Percentiles rank a stretch among this genome's conserved stretches.
phyloP scores from a whole-genome alignment of 1,140 invertebrate species.

The Microplitis demolitor region DNA sequence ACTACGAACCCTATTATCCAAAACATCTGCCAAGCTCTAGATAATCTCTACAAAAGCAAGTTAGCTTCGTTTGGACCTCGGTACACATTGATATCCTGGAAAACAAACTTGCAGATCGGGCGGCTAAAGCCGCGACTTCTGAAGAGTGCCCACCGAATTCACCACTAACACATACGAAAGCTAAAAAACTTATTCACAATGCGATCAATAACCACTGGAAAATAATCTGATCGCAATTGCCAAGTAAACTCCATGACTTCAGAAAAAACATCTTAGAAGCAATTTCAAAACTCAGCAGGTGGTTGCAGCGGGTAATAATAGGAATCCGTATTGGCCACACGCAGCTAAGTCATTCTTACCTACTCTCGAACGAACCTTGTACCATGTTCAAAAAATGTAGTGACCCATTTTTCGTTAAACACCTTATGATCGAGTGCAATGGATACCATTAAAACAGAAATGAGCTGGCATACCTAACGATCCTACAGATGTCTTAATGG shows the following conservation, averaged over 20 bases:
- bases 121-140: conserved; percentile 7
- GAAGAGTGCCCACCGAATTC: background rate
- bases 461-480: too few relatives aligned
- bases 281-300: background rate
- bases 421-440: too few relatives aligned
- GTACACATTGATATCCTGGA: conserved; percentile 6
- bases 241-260: background rate
- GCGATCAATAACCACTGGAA: background rate
- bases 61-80: conserved; percentile 6
- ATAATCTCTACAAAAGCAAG: background rate
- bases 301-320: background rate
- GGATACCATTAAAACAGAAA: too few relatives aligned
- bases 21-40: background rate
- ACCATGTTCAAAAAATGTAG: too few relatives aligned
- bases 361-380: too few relatives aligned
- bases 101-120: conserved; percentile 7
- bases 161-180: background rate
- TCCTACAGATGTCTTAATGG: too few relatives aligned
- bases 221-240: background rate
- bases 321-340: background rate
- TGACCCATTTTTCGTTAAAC: too few relatives aligned
- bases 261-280: background rate
- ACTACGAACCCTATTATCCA: background rate
- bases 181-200: background rate
- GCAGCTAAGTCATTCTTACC: too few relatives aligned